Conservation (phyloP, 35 echinoderm and acorn worm species). For the Apostichopus parvimensis region DNA sequence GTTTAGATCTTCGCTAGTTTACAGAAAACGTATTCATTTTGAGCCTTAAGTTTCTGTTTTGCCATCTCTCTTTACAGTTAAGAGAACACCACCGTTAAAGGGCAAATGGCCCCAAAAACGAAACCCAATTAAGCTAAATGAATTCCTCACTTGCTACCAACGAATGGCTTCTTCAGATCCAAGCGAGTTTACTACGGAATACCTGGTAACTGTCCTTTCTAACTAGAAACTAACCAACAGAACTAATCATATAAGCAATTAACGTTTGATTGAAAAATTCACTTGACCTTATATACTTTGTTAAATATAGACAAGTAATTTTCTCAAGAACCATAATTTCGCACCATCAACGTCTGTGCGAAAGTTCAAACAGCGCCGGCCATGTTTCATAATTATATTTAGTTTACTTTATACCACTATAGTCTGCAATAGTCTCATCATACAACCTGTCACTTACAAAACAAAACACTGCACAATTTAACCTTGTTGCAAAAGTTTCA, state of each 20-base stretch:
- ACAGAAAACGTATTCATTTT: too few species aligned
- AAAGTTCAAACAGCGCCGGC: background rate
- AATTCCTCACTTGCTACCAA: background rate
- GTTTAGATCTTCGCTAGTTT: too few species aligned
- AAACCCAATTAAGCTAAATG: background rate
- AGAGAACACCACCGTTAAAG: background rate
- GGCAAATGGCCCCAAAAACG: slow-evolving; percentile 1
- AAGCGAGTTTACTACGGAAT: slow-evolving; percentile 9
- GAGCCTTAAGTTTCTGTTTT: too few species aligned
- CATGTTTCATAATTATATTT: background rate
- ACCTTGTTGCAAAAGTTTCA: too few species aligned
- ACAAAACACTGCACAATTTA: too few species aligned
- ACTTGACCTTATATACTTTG: background rate
- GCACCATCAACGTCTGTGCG: background rate
- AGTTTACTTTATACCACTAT: background rate
- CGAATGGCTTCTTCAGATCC: slow-evolving; percentile 2
- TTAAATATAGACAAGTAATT: background rate
- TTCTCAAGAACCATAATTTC: background rate
- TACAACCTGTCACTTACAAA: too few species aligned
- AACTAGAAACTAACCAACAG: too few species aligned
- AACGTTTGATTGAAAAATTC: background rate
- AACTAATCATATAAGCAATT: too few species aligned
- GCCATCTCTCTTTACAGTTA: background rate
- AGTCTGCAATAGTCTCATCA: background rate
- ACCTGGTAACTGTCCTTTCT: background rate